Percentiles rank a stretch among this genome's conserved stretches.
These are phyloP conservation scores for Agriopis leucophaearia DNA, from an alignment of 2,888 invertebrate genomes.

Conservation along the genomic window DNA sequence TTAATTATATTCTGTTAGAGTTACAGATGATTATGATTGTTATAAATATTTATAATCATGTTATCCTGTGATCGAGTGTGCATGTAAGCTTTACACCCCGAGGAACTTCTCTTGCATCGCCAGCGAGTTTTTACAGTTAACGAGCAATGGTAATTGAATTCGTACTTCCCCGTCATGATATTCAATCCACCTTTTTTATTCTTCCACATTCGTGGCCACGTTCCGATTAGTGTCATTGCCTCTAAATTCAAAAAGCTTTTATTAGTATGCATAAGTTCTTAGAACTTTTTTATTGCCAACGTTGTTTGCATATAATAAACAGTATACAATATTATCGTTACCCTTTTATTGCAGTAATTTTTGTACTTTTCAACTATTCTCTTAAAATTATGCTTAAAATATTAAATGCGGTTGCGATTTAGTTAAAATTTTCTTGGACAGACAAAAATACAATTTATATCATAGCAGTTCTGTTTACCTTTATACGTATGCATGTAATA, in stretches of 20 bases:
- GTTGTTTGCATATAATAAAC: too few species aligned
- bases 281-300: too few species aligned
- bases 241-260: background rate
- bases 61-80: background rate
- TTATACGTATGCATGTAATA: too few species aligned
- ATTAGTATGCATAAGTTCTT: too few species aligned
- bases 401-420: too few species aligned
- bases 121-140: background rate
- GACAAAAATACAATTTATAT: too few species aligned
- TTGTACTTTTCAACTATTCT: too few species aligned
- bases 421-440: too few species aligned
- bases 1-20: background rate
- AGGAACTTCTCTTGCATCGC: background rate
- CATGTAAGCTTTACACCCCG: background rate
- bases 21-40: constrained; percentile 2
- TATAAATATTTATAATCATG: background rate
- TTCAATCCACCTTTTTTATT: background rate
- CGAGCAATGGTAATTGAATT: background rate
- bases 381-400: too few species aligned
- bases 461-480: too few species aligned
- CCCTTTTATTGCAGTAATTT: too few species aligned
- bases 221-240: background rate
- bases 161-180: background rate
- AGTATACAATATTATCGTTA: too few species aligned
- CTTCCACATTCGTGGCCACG: background rate